Evolutionary conservation across 2,888 invertebrate genomes (phyloP).

Genomic region (Antheraea yamamai): DNA sequence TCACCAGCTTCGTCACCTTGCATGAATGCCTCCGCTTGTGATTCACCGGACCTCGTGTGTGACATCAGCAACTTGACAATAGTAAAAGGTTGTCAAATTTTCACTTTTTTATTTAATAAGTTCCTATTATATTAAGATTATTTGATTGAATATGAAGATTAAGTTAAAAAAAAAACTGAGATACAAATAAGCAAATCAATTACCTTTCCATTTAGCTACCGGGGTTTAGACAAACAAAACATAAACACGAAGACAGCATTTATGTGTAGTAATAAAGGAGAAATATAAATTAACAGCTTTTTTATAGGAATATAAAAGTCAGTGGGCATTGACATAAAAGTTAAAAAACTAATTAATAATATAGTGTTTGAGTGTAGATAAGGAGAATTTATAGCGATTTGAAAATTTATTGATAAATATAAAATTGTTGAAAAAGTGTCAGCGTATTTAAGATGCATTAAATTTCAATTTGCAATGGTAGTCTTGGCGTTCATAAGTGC

Average conservation of each 20-base stretch:
- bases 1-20: constrained; percentile 83
- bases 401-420: background rate
- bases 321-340: background rate
- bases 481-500: too few relatives aligned
- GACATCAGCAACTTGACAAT: constrained; percentile 61
- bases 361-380: background rate
- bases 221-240: background rate
- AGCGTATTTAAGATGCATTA: background rate
- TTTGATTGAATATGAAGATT: background rate
- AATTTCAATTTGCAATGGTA: background rate
- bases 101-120: background rate
- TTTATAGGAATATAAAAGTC: constrained; percentile 2
- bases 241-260: background rate
- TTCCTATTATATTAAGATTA: background rate
- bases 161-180: background rate
- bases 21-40: constrained; percentile 76
- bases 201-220: background rate
- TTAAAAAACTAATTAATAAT: background rate
- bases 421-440: background rate
- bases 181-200: background rate
- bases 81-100: background rate
- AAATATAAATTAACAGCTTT: background rate
- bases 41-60: constrained; percentile 55
- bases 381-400: background rate
- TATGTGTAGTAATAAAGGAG: background rate